Conservation (phyloP, 2,113 vertebrate species). For the Vanacampus margaritifer region DNA sequence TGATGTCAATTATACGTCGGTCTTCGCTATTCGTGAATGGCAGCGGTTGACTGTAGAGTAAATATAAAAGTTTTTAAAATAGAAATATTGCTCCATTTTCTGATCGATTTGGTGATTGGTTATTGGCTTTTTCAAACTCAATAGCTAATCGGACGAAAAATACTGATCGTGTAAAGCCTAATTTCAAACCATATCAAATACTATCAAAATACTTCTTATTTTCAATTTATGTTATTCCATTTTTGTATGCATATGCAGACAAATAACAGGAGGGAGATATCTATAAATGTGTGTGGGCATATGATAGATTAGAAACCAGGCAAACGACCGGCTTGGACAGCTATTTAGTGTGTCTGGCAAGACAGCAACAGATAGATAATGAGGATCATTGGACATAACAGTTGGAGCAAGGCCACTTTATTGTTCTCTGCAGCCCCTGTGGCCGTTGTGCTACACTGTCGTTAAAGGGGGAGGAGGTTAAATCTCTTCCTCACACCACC, state of each 20-base stretch:
- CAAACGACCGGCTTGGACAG: not conserved
- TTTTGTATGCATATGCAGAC: not conserved
- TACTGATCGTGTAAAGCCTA: no score
- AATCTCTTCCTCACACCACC: constrained; percentile 70
- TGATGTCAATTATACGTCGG: no score
- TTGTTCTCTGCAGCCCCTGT: constrained; percentile 53
- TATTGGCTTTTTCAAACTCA: no score
- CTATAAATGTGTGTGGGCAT: not conserved
- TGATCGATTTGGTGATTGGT: no score
- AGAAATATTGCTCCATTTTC: no score
- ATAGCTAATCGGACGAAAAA: no score
- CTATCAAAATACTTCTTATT: no score
- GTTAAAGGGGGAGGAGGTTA: constrained; percentile 43
- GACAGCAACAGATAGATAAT: constrained; percentile 31
- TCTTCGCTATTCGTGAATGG: no score
- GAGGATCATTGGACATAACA: constrained; percentile 47
- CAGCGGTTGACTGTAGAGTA: no score
- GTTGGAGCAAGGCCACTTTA: constrained; percentile 36
- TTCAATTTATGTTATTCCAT: no score
- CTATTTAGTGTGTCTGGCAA: constrained; percentile 16
- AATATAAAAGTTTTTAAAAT: no score
- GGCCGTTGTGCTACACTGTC: constrained; percentile 36
- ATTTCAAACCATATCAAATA: no score
- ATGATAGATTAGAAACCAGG: not conserved
- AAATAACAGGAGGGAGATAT: not conserved